phyloP scores from a whole-genome alignment of 2,888 invertebrate genomes.

The Eristalis intricaria region DNA sequence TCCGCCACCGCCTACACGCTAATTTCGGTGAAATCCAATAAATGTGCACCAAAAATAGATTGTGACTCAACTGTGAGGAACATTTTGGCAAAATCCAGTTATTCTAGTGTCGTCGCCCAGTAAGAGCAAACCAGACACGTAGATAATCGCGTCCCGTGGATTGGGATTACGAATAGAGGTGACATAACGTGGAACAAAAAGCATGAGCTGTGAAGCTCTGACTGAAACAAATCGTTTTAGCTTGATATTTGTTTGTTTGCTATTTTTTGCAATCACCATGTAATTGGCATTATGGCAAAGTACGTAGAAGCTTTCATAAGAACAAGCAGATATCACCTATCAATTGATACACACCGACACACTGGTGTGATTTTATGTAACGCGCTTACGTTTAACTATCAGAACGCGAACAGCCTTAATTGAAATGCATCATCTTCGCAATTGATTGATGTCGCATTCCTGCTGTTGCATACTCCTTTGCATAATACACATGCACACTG shows the following conservation, averaged over 20 bases:
- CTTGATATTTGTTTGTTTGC: not conserved
- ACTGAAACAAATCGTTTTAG: not conserved
- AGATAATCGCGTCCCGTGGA: not conserved
- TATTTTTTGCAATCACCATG: not conserved
- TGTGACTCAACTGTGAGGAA: not conserved
- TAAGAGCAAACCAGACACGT: not conserved
- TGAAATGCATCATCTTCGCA: not conserved
- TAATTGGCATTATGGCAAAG: not conserved
- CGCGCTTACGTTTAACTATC: not conserved
- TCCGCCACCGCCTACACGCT: not conserved
- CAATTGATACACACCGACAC: not conserved
- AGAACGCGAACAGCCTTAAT: not conserved
- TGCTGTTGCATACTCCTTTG: not conserved
- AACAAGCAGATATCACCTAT: not conserved
- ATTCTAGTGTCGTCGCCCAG: not conserved
- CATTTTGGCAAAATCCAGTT: not conserved
- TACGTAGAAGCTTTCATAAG: not conserved
- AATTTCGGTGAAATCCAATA: not conserved
- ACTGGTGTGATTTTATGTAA: not conserved
- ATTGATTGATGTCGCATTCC: not conserved
- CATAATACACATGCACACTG: not conserved
- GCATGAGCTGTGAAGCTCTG: not conserved
- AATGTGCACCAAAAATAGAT: not conserved
- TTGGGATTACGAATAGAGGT: not conserved
- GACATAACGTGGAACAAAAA: not conserved